Evolutionary conservation across 2,888 invertebrate genomes (phyloP), one percentile per base, ranked within the genome.

Genomic region (Apodemia hepburni): DNA sequence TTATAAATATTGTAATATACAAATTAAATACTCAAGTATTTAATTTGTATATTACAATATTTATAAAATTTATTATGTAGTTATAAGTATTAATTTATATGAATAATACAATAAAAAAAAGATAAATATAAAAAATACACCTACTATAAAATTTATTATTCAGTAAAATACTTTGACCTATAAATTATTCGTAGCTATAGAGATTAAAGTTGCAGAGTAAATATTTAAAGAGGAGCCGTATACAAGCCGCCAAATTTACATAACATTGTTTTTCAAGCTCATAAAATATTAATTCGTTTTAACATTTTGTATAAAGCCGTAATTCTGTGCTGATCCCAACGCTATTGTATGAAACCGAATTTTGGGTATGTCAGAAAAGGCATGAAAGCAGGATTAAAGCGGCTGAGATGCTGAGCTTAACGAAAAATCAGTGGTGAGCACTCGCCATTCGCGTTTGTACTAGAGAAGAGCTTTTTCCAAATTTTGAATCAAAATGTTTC

Each of bases 221-320:
- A 54, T 54, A 45, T 54, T 54, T 22, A 22, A 54, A 3, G 12
- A 54, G 12, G 9, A 49, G 22, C 49, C 49, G 47, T 22, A 15
- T 9, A 15, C 22, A 9, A 22, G 22, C 22, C 27, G 22, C 51
- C 51, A 1, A 3, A 22, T 54, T 54, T 12, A 27, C 51, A 22
- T 54, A 22, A 22, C 27, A 27, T 54, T 54, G 51, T 51, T 22
- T 6, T 51, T 51, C 22, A 51, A 12, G 51, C 51, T 51, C 27
- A 12, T 51, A 51, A 51, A 51, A 51, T 51, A 51, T 51, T 51
- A 51, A 51, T 51, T 42, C 5, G 15, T 9, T 42, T 42, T 15
- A 42, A 42, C 15, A 42, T 42, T 12, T 15, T 42, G 5, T n/a
- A 42, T 15, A 42, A 42, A 15, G 15, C 15, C 15, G 2, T 42